phyloP scores from a whole-genome alignment of 1,140 invertebrate genomes.

The Penaeus indicus region DNA sequence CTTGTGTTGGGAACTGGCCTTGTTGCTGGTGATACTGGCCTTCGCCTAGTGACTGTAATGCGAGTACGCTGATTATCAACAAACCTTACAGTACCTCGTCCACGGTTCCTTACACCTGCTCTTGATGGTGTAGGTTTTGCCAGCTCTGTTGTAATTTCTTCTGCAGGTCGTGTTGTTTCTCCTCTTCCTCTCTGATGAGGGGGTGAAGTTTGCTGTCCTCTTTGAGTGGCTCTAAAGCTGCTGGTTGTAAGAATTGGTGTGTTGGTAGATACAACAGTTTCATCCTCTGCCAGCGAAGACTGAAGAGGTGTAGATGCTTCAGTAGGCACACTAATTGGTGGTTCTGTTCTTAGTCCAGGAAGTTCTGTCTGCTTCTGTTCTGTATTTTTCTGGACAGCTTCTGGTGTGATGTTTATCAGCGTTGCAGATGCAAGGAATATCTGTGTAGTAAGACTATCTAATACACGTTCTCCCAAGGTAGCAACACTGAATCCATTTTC shows the following conservation, averaged over 20 bases:
- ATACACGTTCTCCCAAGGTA: conserved; percentile 68
- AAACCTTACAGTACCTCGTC: conserved; percentile 65
- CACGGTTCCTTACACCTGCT: conserved; percentile 39
- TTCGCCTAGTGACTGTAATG: conserved; percentile 54
- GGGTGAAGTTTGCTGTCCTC: conserved; percentile 2
- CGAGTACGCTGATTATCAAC: conserved; percentile 31
- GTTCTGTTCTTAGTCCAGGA: background rate
- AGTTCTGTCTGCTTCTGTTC: background rate
- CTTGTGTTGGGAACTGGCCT: background rate
- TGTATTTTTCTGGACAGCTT: conserved; percentile 39
- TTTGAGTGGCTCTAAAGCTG: conserved; percentile 45
- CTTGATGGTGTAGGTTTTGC: conserved; percentile 28
- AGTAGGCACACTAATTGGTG: background rate
- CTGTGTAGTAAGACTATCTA: conserved; percentile 68
- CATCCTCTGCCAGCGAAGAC: conserved; percentile 60
- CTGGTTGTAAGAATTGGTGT: conserved; percentile 63
- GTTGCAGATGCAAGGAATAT: conserved; percentile 69
- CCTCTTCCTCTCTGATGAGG: conserved; percentile 7
- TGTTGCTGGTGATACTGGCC: conserved; percentile 36
- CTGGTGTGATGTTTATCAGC: conserved; percentile 67
- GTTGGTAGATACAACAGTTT: conserved; percentile 34
- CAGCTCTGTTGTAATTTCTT: conserved; percentile 28
- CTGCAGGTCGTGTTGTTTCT: background rate
- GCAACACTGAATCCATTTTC: conserved; percentile 64
- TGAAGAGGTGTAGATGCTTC: conserved; percentile 8